Evolutionary conservation across 2,888 invertebrate species (phyloP).

Genomic region (Aleiodes leptofemur): DNA sequence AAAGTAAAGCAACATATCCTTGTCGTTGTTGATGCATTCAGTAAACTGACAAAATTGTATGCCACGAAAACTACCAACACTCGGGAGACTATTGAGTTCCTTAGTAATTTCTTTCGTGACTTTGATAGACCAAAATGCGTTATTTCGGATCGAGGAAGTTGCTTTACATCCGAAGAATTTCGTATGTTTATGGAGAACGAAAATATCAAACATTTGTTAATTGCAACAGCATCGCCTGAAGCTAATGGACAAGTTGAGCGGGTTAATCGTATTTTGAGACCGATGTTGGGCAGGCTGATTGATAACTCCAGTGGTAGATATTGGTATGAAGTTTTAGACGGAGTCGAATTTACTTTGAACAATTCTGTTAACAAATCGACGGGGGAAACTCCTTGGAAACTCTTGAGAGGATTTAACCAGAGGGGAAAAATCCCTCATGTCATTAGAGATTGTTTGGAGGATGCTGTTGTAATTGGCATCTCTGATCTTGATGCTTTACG

Average conservation of each 20-base stretch:
- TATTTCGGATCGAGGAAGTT: slow-evolving; percentile 47
- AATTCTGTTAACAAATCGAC: slow-evolving; percentile 39
- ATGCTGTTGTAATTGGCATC: neutral
- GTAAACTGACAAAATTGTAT: slow-evolving; percentile 45
- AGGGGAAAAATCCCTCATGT: slow-evolving; percentile 24
- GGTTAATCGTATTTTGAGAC: slow-evolving; percentile 54
- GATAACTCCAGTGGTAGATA: slow-evolving; percentile 34
- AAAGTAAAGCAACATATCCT: slow-evolving; percentile 42
- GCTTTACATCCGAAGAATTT: slow-evolving; percentile 48
- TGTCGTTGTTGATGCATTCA: slow-evolving; percentile 49
- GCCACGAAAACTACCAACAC: slow-evolving; percentile 35
- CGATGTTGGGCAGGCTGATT: slow-evolving; percentile 54
- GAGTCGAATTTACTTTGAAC: slow-evolving; percentile 44
- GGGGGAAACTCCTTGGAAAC: slow-evolving; percentile 39
- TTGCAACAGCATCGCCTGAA: slow-evolving; percentile 60
- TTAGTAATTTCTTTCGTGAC: slow-evolving; percentile 42
- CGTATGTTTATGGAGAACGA: slow-evolving; percentile 49
- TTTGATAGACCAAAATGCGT: slow-evolving; percentile 43
- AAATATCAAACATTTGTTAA: slow-evolving; percentile 57
- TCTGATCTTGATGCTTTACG: slow-evolving; percentile 27
- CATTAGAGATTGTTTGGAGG: slow-evolving; percentile 26
- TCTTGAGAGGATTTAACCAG: slow-evolving; percentile 40
- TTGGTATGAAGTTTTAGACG: slow-evolving; percentile 45
- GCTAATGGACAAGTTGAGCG: slow-evolving; percentile 63
- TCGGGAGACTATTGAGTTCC: slow-evolving; percentile 35